These are phyloP conservation scores for Pseudomugil gertrudae DNA, from an alignment of 2,797 vertebrate species.

Conservation along the genomic window DNA sequence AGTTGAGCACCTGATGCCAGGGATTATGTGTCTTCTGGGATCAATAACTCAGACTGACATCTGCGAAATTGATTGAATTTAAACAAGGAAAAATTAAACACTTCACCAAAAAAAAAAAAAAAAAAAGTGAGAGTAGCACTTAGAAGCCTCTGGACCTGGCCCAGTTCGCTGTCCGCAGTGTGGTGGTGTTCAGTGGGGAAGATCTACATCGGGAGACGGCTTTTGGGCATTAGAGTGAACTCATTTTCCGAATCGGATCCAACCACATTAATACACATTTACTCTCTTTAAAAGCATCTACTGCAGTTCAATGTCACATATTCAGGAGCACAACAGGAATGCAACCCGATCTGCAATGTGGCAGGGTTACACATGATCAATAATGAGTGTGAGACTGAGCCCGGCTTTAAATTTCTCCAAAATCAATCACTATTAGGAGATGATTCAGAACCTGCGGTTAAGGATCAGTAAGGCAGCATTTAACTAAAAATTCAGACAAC, in stretches of 20 bases:
- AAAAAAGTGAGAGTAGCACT: conserved; percentile 72
- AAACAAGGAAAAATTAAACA: conserved; percentile 67
- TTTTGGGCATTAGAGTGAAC: conserved; percentile 49
- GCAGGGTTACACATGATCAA: conserved; percentile 65
- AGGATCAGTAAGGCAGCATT: conserved; percentile 61
- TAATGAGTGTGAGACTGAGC: conserved; percentile 63
- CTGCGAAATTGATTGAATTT: conserved; percentile 62
- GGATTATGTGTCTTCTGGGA: conserved; percentile 58
- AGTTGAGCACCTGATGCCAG: conserved; percentile 45
- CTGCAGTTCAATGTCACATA: conserved; percentile 47
- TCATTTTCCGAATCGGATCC: conserved; percentile 58
- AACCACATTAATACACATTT: conserved; percentile 65
- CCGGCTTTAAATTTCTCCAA: conserved; percentile 71
- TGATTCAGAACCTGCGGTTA: conserved; percentile 68
- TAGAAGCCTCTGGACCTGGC: conserved; percentile 74
- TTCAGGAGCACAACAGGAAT: conserved; percentile 43
- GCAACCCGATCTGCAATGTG: conserved; percentile 62
- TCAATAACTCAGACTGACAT: conserved; percentile 68
- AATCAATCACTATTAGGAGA: conserved; percentile 76
- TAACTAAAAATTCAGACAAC: conserved; percentile 63
- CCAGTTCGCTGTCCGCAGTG: conserved; percentile 69
- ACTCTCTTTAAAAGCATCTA: conserved; percentile 55
- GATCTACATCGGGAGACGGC: conserved; percentile 36
- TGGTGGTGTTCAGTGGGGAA: conserved; percentile 18
- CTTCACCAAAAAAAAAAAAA: conserved; percentile 63